Percentiles rank a stretch among this genome's conserved stretches.
These are phyloP conservation scores for Calidris pygmaea DNA, from an alignment of 2,113 vertebrate genomes.

Conservation along the genomic window DNA sequence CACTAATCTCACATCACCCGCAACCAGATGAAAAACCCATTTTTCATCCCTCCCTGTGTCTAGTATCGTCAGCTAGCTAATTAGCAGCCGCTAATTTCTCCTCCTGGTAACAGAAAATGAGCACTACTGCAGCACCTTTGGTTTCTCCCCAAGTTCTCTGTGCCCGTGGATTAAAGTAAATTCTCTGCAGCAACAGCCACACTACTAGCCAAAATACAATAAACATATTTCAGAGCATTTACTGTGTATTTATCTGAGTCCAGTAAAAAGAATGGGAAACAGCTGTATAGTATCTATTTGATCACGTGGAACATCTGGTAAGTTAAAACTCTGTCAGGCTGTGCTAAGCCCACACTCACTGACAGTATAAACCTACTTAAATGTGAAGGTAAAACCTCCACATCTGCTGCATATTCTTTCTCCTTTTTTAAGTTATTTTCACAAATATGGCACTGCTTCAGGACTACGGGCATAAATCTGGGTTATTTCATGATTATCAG, in stretches of 20 bases:
- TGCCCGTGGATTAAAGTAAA: not conserved
- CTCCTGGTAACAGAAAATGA: not conserved
- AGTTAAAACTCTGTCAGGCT: conserved; percentile 47
- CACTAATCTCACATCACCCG: not conserved
- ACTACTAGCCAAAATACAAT: conserved; percentile 1
- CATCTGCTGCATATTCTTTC: conserved; percentile 54
- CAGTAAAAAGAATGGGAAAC: conserved; percentile 61
- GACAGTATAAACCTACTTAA: conserved; percentile 63
- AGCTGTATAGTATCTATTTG: conserved; percentile 61
- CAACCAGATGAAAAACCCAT: not conserved
- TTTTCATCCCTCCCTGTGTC: not conserved
- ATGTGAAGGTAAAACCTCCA: conserved; percentile 61
- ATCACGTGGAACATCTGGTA: conserved; percentile 61
- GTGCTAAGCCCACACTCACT: conserved; percentile 59
- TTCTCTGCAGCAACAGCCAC: not conserved
- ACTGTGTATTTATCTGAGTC: conserved; percentile 46
- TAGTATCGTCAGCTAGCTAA: not conserved
- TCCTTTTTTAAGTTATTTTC: conserved; percentile 26
- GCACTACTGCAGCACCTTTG: not conserved
- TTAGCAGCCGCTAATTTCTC: not conserved
- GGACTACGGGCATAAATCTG: conserved; percentile 34
- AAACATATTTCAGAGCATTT: conserved; percentile 44
- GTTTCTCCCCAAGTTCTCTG: not conserved
- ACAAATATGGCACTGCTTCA: conserved; percentile 47
- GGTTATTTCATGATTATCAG: conserved; percentile 38